Percentiles rank a stretch among this genome's conserved stretches.
These are phyloP conservation scores for Lethrus apterus DNA, from an alignment of 1,140 invertebrate species.

Conservation along the genomic window DNA sequence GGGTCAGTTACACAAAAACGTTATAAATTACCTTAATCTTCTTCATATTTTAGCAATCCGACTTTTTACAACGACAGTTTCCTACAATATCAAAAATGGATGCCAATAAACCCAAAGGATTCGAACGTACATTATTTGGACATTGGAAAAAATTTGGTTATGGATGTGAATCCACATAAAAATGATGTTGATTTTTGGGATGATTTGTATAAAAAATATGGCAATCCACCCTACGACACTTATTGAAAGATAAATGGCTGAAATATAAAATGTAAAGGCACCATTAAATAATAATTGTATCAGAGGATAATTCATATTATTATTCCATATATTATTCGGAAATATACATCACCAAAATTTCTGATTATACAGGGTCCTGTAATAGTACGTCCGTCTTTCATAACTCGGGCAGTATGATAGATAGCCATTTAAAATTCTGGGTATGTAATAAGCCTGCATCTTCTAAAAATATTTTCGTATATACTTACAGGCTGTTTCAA, in stretches of 20 bases:
- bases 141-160: slow-evolving; percentile 8
- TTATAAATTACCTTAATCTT: not conserved
- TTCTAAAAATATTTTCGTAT: too few species aligned
- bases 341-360: too few species aligned
- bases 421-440: too few species aligned
- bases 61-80: slow-evolving; percentile 3
- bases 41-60: slow-evolving; percentile 16
- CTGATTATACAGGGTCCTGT: too few species aligned
- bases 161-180: not conserved
- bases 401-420: too few species aligned
- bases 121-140: slow-evolving; percentile 3
- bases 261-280: too few species aligned
- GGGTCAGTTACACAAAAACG: slow-evolving; percentile 2
- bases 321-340: too few species aligned
- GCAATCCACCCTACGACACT: slow-evolving; percentile 14
- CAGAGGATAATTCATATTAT: too few species aligned
- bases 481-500: too few species aligned
- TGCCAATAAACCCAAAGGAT: not conserved
- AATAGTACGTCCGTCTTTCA: too few species aligned
- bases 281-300: too few species aligned
- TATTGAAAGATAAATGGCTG: slow-evolving; percentile 17
- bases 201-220: slow-evolving; percentile 11
- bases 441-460: too few species aligned
- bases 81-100: slow-evolving; percentile 15
- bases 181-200: slow-evolving; percentile 10